Evolutionary conservation across 2,797 vertebrate species (phyloP), one percentile per base, ranked within the genome.

Genomic region (Odontamblyopus rebecca): DNA sequence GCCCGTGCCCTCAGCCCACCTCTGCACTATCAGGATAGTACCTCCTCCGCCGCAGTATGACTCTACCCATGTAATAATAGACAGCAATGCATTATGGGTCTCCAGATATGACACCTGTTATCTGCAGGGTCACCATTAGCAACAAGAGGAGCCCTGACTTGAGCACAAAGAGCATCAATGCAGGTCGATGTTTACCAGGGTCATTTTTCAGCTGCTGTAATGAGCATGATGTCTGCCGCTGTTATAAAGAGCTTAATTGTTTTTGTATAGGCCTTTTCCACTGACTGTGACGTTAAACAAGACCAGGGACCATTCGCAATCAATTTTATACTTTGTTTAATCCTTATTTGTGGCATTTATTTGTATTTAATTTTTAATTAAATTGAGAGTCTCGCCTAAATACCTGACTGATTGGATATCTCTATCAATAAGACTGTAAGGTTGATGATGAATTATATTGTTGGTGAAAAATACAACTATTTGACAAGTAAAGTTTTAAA

Each of bases 91-190:
- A 78, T 80, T 75, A 80, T 76, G 83, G 82, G 73, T 74, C 85
- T 81, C 76, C 81, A 83, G 71, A 84, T 57, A 54, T 85, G 87
- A 88, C 82, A 85, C 88, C 77, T 84, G 85, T 84, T 85, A 85
- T 87, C 82, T 78, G 16, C 88, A 83, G 84, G 85, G 85, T 89
- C 88, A 81, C 72, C 74, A 70, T 82, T 83, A 80, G 67, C 66
- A 76, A 61, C 72, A 67, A 51, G 32, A 61, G 75, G 71, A 77
- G 78, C 68, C 67, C 57, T 67, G 79, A 80, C 81, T 80, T 82
- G 67, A 32, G 66, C 79, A 74, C 70, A 83, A 74, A 66, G 63
- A 67, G 29, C 38, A 53, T 82, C 57, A 72, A 72, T 72, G 84
- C 57, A 74, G 53, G 67, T 29, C 38, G 53, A 38, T 73, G 54